A percentile compares a stretch with the other conserved stretches of the same genome.
These are phyloP conservation scores for Amphilophus citrinellus DNA, from an alignment of 2,113 vertebrate species.

Conservation along the genomic window DNA sequence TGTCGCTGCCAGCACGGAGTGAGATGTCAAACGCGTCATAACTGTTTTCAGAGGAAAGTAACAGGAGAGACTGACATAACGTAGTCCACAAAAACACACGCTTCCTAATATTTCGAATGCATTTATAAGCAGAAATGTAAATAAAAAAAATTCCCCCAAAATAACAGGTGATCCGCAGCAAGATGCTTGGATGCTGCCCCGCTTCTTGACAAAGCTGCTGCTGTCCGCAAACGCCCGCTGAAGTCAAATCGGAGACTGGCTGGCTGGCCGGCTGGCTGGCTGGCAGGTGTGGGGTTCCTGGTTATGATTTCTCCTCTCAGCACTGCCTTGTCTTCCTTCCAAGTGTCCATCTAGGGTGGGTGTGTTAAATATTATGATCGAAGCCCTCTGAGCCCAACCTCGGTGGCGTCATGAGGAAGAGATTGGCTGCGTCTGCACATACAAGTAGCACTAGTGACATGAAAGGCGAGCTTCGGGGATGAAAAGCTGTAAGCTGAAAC, in stretches of 20 bases:
- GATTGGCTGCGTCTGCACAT: slow-evolving; percentile 89
- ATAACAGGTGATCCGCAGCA: slow-evolving; percentile 52
- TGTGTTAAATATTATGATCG: slow-evolving; percentile 91
- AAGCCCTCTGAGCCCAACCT: slow-evolving; percentile 88
- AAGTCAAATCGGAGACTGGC: slow-evolving; percentile 45
- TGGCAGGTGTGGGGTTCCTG: slow-evolving; percentile 78
- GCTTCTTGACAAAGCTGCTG: slow-evolving; percentile 18
- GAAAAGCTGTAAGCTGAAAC: slow-evolving; percentile 18
- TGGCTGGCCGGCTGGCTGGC: background rate
- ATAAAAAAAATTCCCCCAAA: background rate
- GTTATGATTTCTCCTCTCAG: slow-evolving; percentile 54
- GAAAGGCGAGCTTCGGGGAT: slow-evolving; percentile 73
- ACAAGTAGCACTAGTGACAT: slow-evolving; percentile 83
- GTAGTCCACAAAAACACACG: slow-evolving; percentile 18
- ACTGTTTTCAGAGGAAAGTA: slow-evolving; percentile 41
- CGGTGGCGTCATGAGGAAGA: slow-evolving; percentile 90
- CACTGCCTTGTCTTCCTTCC: slow-evolving; percentile 61
- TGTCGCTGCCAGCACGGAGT: slow-evolving; percentile 27
- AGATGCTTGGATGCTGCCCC: slow-evolving; percentile 51
- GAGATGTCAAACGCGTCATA: slow-evolving; percentile 49
- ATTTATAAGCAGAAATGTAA: background rate
- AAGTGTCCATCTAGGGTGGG: slow-evolving; percentile 76
- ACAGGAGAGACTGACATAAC: background rate
- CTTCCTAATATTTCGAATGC: background rate
- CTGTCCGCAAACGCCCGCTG: slow-evolving; percentile 4